phyloP scores from a whole-genome alignment of 2,888 invertebrate genomes.

The Kryphioiulus occultus region DNA sequence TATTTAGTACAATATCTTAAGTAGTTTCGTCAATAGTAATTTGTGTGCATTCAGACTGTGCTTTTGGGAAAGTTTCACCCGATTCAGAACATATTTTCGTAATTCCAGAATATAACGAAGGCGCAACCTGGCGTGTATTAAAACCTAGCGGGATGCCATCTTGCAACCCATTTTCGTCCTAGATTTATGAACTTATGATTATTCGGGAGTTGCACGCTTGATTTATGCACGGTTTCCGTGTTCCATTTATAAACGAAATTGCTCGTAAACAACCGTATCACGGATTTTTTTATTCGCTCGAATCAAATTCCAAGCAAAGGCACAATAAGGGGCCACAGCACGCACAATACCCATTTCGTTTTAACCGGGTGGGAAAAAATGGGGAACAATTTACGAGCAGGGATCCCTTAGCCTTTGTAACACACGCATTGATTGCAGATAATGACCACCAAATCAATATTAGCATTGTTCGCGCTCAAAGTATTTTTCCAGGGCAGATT shows the following conservation, averaged over 20 bases:
- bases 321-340: not conserved
- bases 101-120: not conserved
- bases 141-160: not conserved
- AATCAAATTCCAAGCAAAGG: not conserved
- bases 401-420: not conserved
- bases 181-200: not conserved
- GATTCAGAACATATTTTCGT: not conserved
- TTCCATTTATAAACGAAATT: constrained; percentile 13
- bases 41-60: too few species aligned
- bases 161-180: not conserved
- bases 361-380: not conserved
- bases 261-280: not conserved
- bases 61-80: too few species aligned
- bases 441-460: constrained; percentile 6
- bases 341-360: not conserved
- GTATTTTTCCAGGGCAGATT: not conserved
- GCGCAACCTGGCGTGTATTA: not conserved
- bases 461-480: not conserved
- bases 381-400: not conserved
- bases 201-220: not conserved
- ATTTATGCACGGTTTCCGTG: constrained; percentile 23
- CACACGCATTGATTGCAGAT: not conserved
- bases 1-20: too few species aligned
- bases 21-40: too few species aligned
- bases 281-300: not conserved